Base-by-base conservation (phyloP, 2,113 vertebrate genomes). In the Empidonax alnorum region DNA sequence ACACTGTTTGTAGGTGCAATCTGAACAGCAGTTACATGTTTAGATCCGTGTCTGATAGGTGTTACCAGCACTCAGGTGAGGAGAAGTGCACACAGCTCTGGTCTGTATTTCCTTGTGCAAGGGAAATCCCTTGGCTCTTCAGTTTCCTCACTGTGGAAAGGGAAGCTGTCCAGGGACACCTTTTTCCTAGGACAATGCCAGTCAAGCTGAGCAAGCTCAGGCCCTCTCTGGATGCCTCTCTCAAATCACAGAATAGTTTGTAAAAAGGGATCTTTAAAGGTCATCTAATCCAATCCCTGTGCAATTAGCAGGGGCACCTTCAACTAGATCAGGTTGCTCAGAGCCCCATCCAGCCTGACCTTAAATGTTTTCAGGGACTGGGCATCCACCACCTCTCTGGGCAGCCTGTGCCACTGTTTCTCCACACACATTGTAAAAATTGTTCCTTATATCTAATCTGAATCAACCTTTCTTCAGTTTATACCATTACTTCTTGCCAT, bases 141-240 rank as follows among this genome's bases (percentile, higher is more conserved):
- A 3, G 58, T 9, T 69, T 58, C 19, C 27, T 37, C 22, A 10
- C 62, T 9, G 30, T 6, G 53, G 59, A 42, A 50, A 10, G 33
- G 67, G 72, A 55, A 61, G 56, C 37, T 22, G 9, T 4, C 19
- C 62, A 23, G 33, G 41, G 73, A 52, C 67, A 44, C 25, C 67
- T 44, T 50, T 39, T 68, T 76, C 87, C 67, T 33, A 12, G 24
- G 37, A 58, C 56, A 59, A 28, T 22, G 66, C 39, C 11, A 61
- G 21, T 12, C 35, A 59, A 49, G 50, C 21, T 9, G 30, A 59
- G 71, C 0, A 1, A 49, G 27, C 53, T n/a, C 76, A n/a, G 49
- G 7, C 37, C 20, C 0, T 3, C 49, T 63, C 31, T 6, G 2
- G 25, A 14, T 2, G 1, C n/a, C 31, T 44, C 68, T 88, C 35